Percentiles rank a stretch among this genome's conserved stretches.
These are phyloP conservation scores for Diarsia rubi DNA, from an alignment of 2,888 invertebrate genomes.

Conservation along the genomic window DNA sequence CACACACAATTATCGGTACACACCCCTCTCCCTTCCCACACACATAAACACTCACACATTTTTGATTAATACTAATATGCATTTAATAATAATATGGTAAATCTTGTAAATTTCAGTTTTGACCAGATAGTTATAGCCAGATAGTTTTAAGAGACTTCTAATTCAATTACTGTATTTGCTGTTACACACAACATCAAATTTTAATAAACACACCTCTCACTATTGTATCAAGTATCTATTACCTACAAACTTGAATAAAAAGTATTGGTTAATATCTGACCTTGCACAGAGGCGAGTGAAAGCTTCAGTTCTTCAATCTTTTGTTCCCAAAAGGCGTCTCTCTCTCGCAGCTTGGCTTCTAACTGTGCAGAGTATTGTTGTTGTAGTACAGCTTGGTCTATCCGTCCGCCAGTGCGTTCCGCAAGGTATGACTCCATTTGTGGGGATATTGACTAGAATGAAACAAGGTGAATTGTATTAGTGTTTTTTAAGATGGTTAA, in stretches of 20 bases:
- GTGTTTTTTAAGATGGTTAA: neutral
- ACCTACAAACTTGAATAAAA: conserved; percentile 18
- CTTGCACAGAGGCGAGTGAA: conserved; percentile 92
- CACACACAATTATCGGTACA: too few species aligned
- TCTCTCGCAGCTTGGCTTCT: conserved; percentile 92
- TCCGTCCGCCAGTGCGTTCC: conserved; percentile 83
- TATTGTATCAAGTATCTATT: neutral
- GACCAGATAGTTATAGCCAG: too few species aligned
- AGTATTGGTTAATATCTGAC: conserved; percentile 79
- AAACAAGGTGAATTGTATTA: neutral
- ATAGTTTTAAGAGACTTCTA: neutral
- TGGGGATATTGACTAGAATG: conserved; percentile 87
- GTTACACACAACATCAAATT: neutral
- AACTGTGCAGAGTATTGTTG: conserved; percentile 91
- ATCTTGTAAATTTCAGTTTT: too few species aligned
- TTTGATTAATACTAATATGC: too few species aligned
- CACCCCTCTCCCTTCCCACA: too few species aligned
- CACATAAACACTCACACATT: too few species aligned
- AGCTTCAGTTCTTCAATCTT: conserved; percentile 91
- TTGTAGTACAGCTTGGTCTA: conserved; percentile 87
- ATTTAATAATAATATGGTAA: too few species aligned
- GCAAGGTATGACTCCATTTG: conserved; percentile 86
- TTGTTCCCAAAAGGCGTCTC: conserved; percentile 91
- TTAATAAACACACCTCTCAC: neutral
- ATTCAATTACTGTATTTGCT: neutral